These are phyloP conservation scores for Dynastes grantii DNA, from an alignment of 2,888 invertebrate species.

Conservation along the genomic window DNA sequence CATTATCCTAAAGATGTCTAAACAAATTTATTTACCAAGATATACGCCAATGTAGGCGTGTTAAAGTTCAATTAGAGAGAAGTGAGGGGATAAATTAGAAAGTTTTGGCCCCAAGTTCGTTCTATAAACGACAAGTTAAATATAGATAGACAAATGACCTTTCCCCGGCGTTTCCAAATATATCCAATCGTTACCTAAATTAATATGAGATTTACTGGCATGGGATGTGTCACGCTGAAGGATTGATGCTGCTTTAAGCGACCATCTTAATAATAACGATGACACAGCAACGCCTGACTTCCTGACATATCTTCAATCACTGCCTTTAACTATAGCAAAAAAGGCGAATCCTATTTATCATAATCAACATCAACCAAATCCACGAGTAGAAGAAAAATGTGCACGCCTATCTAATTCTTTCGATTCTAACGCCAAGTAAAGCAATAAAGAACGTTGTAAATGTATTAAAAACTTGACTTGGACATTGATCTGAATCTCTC, in stretches of 20 bases:
- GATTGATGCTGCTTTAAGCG: constrained; percentile 3
- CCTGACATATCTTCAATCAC: not conserved
- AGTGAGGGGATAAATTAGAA: not conserved
- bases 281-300: not conserved
- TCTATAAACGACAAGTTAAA: not conserved
- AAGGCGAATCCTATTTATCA: too few relatives aligned
- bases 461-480: too few relatives aligned
- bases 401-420: too few relatives aligned
- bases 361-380: too few relatives aligned
- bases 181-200: constrained; percentile 13
- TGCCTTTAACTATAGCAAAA: not conserved
- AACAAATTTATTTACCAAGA: not conserved
- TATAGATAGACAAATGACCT: constrained; percentile 6
- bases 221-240: not conserved
- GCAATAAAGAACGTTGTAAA: too few relatives aligned
- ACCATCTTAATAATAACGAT: not conserved
- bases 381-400: too few relatives aligned
- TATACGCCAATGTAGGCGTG: not conserved
- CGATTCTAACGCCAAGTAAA: too few relatives aligned
- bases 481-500: too few relatives aligned
- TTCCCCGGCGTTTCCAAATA: not conserved
- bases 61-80: constrained; percentile 1
- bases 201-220: constrained; percentile 13
- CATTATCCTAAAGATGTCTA: too few relatives aligned
- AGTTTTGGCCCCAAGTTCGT: constrained; percentile 15